Evolutionary conservation across 2,113 vertebrate species (phyloP).

Genomic region (Mungos mungo): DNA sequence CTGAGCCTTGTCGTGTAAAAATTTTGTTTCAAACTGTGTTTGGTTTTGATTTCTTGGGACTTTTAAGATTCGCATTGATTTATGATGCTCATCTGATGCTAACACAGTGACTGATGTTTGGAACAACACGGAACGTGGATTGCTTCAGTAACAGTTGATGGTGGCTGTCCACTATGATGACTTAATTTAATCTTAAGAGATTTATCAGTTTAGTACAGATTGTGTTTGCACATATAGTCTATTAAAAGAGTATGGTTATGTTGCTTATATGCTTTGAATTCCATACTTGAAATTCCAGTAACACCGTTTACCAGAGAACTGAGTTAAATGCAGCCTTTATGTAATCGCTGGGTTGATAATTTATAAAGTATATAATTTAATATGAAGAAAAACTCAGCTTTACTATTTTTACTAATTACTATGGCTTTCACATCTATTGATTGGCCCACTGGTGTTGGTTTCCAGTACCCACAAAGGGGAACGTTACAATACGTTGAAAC

Average conservation of each 20-base stretch:
- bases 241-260: slow-evolving; percentile 54
- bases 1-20: slow-evolving; percentile 43
- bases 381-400: slow-evolving; percentile 40
- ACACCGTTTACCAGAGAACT: slow-evolving; percentile 28
- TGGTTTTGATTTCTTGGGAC: slow-evolving; percentile 50
- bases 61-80: slow-evolving; percentile 60
- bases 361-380: slow-evolving; percentile 35
- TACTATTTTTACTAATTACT: slow-evolving; percentile 36
- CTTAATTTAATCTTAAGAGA: slow-evolving; percentile 68
- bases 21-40: slow-evolving; percentile 51
- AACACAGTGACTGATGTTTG: slow-evolving; percentile 66
- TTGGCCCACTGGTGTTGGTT: slow-evolving; percentile 38
- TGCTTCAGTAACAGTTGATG: slow-evolving; percentile 63
- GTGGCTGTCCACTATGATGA: not conserved
- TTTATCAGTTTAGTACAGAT: slow-evolving; percentile 60
- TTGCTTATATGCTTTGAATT: slow-evolving; percentile 55
- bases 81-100: slow-evolving; percentile 53
- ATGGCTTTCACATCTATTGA: slow-evolving; percentile 29
- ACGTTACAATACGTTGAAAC: not conserved
- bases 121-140: slow-evolving; percentile 18
- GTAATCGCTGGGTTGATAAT: slow-evolving; percentile 53
- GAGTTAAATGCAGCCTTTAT: slow-evolving; percentile 56
- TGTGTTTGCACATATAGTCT: slow-evolving; percentile 51
- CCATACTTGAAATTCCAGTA: not conserved
- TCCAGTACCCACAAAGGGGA: not conserved